Conservation (phyloP, 2,797 vertebrate genomes). For the Agapornis canus region DNA sequence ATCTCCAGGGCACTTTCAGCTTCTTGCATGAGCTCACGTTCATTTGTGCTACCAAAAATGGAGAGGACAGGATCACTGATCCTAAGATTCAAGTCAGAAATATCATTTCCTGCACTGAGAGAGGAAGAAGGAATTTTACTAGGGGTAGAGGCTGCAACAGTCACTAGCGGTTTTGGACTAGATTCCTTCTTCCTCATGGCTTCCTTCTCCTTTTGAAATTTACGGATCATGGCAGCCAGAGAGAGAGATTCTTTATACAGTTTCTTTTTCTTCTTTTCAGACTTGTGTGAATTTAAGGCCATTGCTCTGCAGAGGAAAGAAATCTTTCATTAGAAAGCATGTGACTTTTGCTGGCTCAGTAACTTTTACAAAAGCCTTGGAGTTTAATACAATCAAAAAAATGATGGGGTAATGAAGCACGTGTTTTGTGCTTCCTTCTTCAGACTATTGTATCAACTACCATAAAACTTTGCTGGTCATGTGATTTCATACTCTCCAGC, state of each 20-base stretch:
- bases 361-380: neutral
- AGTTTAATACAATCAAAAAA: neutral
- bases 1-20: slow-evolving; percentile 87
- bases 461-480: neutral
- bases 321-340: neutral
- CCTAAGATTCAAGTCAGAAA: slow-evolving; percentile 81
- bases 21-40: slow-evolving; percentile 90
- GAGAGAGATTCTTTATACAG: slow-evolving; percentile 92
- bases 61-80: slow-evolving; percentile 88
- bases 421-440: neutral
- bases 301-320: slow-evolving; percentile 81
- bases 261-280: slow-evolving; percentile 98
- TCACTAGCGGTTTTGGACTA: slow-evolving; percentile 66
- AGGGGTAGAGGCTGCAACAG: slow-evolving; percentile 67
- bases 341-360: neutral
- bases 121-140: slow-evolving; percentile 74
- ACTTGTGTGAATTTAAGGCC: slow-evolving; percentile 89
- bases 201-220: slow-evolving; percentile 94
- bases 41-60: slow-evolving; percentile 89
- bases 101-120: slow-evolving; percentile 72
- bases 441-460: neutral
- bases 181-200: slow-evolving; percentile 87
- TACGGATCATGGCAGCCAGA: slow-evolving; percentile 93
- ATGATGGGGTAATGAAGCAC: neutral
- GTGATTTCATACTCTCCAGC: neutral